A percentile compares a stretch with the other conserved stretches of the same genome.
Conservation (phyloP, 2,113 vertebrate genomes). For the Podarcis raffonei region DNA sequence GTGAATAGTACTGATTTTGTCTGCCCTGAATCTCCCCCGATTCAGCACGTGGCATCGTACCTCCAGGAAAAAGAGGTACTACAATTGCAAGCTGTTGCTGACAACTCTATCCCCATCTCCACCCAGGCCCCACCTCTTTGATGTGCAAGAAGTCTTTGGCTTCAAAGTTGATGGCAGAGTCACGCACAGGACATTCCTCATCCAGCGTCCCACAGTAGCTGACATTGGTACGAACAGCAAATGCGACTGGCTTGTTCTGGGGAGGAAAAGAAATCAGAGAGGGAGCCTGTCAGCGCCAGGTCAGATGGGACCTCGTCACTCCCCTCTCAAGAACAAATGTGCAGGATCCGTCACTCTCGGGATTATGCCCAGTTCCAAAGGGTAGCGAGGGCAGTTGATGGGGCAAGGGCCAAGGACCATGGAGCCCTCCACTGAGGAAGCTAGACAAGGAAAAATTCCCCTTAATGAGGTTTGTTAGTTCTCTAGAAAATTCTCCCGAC, state of each 20-base stretch:
- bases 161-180: conserved; percentile 95
- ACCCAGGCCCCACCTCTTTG: conserved; percentile 83
- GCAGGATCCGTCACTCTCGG: neutral
- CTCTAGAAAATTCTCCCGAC: neutral
- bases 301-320: accelerated
- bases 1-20: too few relatives aligned
- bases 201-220: conserved; percentile 94
- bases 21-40: too few relatives aligned
- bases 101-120: neutral
- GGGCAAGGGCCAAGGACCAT: neutral
- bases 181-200: conserved; percentile 95
- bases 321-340: neutral
- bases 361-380: neutral
- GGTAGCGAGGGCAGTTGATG: too few relatives aligned
- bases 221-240: conserved; percentile 95
- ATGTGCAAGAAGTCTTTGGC: conserved; percentile 99
- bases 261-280: neutral
- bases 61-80: neutral
- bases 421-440: neutral
- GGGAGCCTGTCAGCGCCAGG: neutral
- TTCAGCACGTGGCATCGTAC: too few relatives aligned
- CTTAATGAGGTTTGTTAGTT: neutral
- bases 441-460: neutral
- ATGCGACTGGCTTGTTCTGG: conserved; percentile 91
- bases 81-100: neutral